Evolutionary conservation across 2,113 vertebrate genomes (phyloP).

Genomic region (Caloenas nicobarica): DNA sequence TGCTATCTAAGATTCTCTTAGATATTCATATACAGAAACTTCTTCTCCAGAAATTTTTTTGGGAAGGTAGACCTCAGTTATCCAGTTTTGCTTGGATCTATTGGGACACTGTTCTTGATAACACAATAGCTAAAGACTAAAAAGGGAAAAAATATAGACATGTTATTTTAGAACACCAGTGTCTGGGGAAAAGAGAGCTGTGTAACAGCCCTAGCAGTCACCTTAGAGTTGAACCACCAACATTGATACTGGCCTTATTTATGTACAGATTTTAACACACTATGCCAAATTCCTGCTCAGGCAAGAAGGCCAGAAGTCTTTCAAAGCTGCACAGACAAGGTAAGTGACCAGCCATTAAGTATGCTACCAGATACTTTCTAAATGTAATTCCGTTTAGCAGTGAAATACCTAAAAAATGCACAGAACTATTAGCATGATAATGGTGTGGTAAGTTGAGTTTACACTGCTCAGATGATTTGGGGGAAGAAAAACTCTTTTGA

Average conservation of each 20-base stretch:
- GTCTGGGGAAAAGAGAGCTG: neutral
- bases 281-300: neutral
- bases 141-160: neutral
- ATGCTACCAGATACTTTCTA: slow-evolving; percentile 45
- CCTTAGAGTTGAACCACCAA: neutral
- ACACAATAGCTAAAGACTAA: neutral
- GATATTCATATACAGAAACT: neutral
- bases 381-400: slow-evolving; percentile 27
- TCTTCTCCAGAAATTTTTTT: neutral
- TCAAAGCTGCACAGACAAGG: slow-evolving; percentile 12
- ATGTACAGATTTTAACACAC: neutral
- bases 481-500: neutral
- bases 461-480: neutral
- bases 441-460: neutral
- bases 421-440: neutral
- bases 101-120: neutral
- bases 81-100: neutral
- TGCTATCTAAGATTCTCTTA: neutral
- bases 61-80: neutral
- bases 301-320: neutral
- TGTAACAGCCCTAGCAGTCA: neutral
- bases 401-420: neutral
- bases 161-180: neutral
- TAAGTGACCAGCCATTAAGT: neutral
- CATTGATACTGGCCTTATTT: neutral